Evolutionary conservation across 2,797 vertebrate genomes (phyloP).

Genomic region (Coccyzus lansbergi): DNA sequence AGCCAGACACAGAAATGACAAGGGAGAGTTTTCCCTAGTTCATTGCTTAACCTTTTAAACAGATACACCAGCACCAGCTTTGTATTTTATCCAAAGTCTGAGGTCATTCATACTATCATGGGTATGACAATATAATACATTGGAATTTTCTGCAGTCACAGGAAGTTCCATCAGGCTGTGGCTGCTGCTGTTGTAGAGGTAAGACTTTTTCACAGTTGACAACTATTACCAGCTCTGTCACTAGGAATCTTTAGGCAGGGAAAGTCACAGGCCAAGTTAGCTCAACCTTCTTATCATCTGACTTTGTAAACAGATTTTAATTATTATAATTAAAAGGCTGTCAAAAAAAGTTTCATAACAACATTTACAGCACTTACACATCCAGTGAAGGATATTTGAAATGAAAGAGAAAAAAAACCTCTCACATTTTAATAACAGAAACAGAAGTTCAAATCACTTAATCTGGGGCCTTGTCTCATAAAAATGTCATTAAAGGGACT

Average conservation of each 20-base stretch:
- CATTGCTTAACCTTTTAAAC: slow-evolving; percentile 62
- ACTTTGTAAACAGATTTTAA: slow-evolving; percentile 22
- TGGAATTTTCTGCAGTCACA: slow-evolving; percentile 44
- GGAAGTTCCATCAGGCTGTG: neutral
- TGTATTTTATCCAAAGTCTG: slow-evolving; percentile 19
- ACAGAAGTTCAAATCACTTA: neutral
- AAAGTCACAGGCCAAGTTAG: neutral
- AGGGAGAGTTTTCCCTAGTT: slow-evolving; percentile 45
- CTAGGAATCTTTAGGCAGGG: neutral
- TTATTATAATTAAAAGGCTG: slow-evolving; percentile 47
- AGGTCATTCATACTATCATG: slow-evolving; percentile 24
- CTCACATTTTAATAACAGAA: neutral
- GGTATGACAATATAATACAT: slow-evolving; percentile 35
- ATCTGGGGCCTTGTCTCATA: neutral
- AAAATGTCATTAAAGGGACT: neutral
- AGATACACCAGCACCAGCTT: slow-evolving; percentile 35
- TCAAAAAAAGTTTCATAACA: neutral
- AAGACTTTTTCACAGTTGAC: slow-evolving; percentile 22
- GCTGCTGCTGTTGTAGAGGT: neutral
- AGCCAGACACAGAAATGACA: slow-evolving; percentile 59
- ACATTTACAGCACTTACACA: neutral
- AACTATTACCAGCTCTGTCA: neutral
- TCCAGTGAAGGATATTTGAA: neutral
- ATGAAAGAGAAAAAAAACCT: slow-evolving; percentile 6
- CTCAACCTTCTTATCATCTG: neutral